These are phyloP conservation scores for Creontiades dilutus DNA, from an alignment of 2,888 invertebrate species.

Conservation along the genomic window DNA sequence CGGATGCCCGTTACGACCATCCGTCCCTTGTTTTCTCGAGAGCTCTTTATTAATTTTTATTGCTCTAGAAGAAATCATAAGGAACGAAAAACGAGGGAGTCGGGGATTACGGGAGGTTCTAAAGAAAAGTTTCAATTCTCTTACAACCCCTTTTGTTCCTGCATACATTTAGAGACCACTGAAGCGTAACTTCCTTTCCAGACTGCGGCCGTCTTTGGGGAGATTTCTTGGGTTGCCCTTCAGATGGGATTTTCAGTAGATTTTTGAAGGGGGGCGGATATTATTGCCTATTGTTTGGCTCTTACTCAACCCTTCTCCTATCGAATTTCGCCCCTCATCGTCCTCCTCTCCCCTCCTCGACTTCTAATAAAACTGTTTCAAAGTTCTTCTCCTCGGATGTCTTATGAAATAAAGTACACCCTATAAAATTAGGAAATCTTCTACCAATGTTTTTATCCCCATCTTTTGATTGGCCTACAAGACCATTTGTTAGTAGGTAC, in stretches of 20 bases:
- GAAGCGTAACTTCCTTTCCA: conserved; percentile 65
- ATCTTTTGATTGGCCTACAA: background rate
- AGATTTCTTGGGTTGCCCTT: background rate
- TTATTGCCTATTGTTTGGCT: conserved; percentile 69
- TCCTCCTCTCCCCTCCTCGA: background rate
- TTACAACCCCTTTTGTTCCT: conserved; percentile 48
- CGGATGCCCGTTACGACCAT: conserved; percentile 66
- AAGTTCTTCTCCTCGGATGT: conserved; percentile 22
- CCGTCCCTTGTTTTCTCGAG: background rate
- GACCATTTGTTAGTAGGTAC: too few relatives aligned
- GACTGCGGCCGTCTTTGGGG: conserved; percentile 37
- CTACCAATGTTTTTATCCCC: background rate
- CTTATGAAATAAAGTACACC: conserved; percentile 36
- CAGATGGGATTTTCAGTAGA: conserved; percentile 51
- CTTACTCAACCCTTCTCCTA: conserved; percentile 62
- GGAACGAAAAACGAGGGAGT: conserved; percentile 47
- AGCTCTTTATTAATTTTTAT: conserved; percentile 68
- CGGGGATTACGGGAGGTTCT: conserved; percentile 30
- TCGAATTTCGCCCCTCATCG: conserved; percentile 16
- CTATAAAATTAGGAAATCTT: conserved; percentile 47
- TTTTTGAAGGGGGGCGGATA: conserved; percentile 52
- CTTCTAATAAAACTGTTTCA: conserved; percentile 45
- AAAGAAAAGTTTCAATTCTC: conserved; percentile 57
- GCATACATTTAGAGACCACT: conserved; percentile 59
- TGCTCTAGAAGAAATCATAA: conserved; percentile 64